Conservation (phyloP, 1,140 invertebrate species). For the Anastrepha obliqua region DNA sequence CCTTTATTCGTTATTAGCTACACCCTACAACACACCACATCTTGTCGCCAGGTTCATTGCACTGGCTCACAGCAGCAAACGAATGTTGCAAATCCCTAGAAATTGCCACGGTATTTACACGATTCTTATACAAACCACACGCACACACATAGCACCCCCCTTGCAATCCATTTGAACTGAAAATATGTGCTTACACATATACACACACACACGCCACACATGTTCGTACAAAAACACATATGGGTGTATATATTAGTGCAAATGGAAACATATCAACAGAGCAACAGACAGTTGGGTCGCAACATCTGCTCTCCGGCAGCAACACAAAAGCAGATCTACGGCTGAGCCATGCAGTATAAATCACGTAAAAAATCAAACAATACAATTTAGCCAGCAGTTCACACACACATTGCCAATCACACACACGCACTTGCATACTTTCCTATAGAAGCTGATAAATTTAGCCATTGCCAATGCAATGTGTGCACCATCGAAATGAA, state of each 20-base stretch:
- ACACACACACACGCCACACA: neutral
- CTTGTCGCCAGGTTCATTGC: constrained; percentile 36
- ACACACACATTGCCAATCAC: constrained; percentile 26
- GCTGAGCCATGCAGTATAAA: neutral
- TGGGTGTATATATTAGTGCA: neutral
- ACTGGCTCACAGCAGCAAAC: neutral
- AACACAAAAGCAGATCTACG: neutral
- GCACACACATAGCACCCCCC: neutral
- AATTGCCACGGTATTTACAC: constrained; percentile 32
- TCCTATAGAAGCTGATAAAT: too few relatives aligned
- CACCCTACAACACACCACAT: neutral
- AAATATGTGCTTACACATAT: neutral
- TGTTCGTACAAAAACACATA: neutral
- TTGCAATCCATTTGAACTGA: neutral
- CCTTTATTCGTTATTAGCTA: neutral
- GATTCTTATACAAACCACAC: neutral
- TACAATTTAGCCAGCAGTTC: constrained; percentile 25
- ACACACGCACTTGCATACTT: too few relatives aligned
- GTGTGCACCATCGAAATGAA: neutral
- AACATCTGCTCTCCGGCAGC: constrained; percentile 36
- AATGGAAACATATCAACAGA: neutral
- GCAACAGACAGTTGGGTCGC: constrained; percentile 11
- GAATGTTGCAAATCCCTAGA: constrained; percentile 22
- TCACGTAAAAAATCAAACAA: constrained; percentile 42
- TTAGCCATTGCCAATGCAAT: neutral